These are phyloP conservation scores for Smittia sp. DNA, from an alignment of 2,888 invertebrate genomes.

Conservation along the genomic window DNA sequence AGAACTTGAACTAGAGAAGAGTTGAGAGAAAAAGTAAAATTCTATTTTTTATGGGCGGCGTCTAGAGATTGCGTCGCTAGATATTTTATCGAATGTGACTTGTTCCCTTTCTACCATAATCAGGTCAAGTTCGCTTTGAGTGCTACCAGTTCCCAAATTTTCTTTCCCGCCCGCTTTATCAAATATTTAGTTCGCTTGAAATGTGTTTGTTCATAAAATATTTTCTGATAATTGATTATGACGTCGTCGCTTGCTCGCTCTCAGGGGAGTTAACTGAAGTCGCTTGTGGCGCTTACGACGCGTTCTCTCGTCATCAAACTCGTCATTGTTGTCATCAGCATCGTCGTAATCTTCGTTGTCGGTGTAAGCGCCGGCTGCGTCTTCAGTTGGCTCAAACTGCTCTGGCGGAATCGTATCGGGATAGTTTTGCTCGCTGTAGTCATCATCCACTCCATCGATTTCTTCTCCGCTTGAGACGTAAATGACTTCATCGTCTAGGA, in stretches of 20 bases:
- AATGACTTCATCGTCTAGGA: neutral
- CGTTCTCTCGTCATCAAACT: neutral
- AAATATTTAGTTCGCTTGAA: neutral
- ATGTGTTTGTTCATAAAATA: neutral
- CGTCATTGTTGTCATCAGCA: neutral
- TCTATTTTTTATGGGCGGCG: neutral
- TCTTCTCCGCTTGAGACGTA: neutral
- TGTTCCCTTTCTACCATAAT: too few species aligned
- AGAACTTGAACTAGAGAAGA: neutral
- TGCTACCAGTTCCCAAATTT: too few species aligned
- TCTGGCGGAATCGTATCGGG: neutral
- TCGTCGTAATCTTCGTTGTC: neutral
- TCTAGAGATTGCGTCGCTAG: too few species aligned
- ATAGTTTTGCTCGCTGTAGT: constrained; percentile 10
- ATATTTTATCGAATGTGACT: too few species aligned
- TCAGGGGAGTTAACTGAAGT: neutral
- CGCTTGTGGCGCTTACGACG: constrained; percentile 19
- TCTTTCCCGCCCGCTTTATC: neutral
- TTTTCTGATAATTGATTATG: constrained; percentile 14
- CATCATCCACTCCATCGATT: neutral
- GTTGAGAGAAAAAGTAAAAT: neutral
- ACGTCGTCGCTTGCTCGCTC: neutral
- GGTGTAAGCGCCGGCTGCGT: neutral
- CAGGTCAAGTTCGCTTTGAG: too few species aligned
- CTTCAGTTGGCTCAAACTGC: neutral